Conservation (phyloP, 2,888 invertebrate species). For the Carabus problematicus region DNA sequence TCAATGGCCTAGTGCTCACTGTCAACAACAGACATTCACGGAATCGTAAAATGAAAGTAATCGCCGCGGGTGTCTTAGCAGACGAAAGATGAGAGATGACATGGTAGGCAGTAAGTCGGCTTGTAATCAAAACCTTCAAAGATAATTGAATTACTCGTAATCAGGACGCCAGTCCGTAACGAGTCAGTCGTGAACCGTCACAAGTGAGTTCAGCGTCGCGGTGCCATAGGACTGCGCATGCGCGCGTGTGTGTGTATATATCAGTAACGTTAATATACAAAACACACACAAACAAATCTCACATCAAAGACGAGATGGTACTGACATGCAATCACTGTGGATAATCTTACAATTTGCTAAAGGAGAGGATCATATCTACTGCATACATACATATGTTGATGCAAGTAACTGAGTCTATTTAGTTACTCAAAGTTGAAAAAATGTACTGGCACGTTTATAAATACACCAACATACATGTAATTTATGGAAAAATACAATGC, state of each 20-base stretch:
- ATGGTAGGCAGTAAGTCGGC: constrained; percentile 5
- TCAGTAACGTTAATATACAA: constrained; percentile 7
- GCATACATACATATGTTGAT: neutral
- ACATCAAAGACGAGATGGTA: neutral
- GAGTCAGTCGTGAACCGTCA: constrained; percentile 1
- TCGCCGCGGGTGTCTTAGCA: constrained; percentile 10
- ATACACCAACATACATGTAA: too few species aligned
- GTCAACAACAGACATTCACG: too few species aligned
- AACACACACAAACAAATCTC: constrained; percentile 3
- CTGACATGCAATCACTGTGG: neutral
- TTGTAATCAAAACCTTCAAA: constrained; percentile 37
- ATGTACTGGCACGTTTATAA: neutral
- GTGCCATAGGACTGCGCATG: neutral
- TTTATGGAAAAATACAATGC: too few species aligned
- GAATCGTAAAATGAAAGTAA: neutral
- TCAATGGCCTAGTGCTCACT: too few species aligned
- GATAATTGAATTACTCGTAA: constrained; percentile 40
- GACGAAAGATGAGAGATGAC: constrained; percentile 18
- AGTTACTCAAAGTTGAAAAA: neutral
- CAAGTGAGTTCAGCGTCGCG: neutral
- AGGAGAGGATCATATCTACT: neutral
- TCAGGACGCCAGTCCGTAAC: constrained; percentile 31
- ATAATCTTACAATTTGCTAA: neutral
- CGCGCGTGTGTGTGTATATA: neutral
- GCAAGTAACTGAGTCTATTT: constrained; percentile 4